phyloP scores from a whole-genome alignment of 1,140 invertebrate species.

The Bombus cullumanus region DNA sequence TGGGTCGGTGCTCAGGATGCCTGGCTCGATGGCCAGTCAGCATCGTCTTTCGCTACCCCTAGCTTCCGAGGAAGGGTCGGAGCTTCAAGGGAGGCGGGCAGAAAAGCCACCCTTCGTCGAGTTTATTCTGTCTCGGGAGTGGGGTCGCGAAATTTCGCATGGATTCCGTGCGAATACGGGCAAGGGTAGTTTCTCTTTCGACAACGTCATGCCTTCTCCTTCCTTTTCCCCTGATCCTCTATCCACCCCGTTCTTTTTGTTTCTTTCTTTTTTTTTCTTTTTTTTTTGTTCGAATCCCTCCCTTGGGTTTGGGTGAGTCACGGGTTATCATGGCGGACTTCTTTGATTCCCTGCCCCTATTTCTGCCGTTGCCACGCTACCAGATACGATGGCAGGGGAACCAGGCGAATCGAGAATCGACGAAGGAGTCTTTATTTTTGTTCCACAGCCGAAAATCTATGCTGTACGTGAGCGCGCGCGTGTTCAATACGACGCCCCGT shows the following conservation, averaged over 20 bases:
- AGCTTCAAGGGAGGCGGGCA: conserved; percentile 47
- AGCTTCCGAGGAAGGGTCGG: conserved; percentile 46
- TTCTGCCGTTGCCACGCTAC: conserved; percentile 37
- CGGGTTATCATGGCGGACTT: conserved; percentile 43
- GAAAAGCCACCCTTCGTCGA: conserved; percentile 47
- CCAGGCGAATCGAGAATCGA: conserved; percentile 23
- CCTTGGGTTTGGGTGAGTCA: conserved; percentile 45
- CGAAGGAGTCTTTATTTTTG: conserved; percentile 37
- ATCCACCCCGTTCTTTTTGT: background rate
- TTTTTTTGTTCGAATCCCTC: conserved; percentile 4
- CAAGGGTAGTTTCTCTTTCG: conserved; percentile 32
- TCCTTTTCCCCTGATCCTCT: conserved; percentile 10
- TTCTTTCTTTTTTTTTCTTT: no score
- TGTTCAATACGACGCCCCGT: background rate
- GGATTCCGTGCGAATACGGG: conserved; percentile 31
- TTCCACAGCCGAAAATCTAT: conserved; percentile 11
- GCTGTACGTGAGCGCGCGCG: background rate
- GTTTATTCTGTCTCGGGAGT: conserved; percentile 8
- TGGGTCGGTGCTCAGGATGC: conserved; percentile 27
- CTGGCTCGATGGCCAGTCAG: conserved; percentile 57
- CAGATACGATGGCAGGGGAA: conserved; percentile 15
- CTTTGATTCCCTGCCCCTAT: conserved; percentile 27
- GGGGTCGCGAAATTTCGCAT: conserved; percentile 46
- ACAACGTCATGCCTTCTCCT: conserved; percentile 14
- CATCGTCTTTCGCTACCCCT: conserved; percentile 57